These are phyloP conservation scores for Pogonomyrmex barbatus DNA, from an alignment of 1,140 invertebrate genomes.

Conservation along the genomic window DNA sequence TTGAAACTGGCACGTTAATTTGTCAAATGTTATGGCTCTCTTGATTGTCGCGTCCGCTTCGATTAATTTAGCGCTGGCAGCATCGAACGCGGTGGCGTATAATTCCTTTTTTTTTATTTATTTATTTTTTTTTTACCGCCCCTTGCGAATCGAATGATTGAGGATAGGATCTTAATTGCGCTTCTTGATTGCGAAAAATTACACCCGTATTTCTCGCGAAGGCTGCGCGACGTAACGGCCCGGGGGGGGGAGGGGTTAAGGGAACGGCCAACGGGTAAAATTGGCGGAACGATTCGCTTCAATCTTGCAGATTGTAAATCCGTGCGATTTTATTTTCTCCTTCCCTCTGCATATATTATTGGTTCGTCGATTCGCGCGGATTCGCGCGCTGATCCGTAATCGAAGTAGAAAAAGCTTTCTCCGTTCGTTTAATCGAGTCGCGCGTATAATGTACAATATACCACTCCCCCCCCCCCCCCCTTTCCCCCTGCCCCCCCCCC, in stretches of 20 bases:
- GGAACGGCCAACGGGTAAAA: background rate
- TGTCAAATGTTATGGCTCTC: background rate
- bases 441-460: background rate
- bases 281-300: constrained; percentile 9
- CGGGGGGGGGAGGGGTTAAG: background rate
- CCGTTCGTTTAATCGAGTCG: constrained; percentile 10
- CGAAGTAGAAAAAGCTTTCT: background rate
- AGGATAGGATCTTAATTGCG: constrained; percentile 1
- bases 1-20: constrained; percentile 8
- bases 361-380: constrained; percentile 4
- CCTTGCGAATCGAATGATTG: background rate
- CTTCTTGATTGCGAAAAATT: constrained; percentile 7
- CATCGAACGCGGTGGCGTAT: background rate
- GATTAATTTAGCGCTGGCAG: background rate
- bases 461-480: background rate
- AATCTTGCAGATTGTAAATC: constrained; percentile 26
- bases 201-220: background rate
- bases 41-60: background rate
- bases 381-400: background rate
- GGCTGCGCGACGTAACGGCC: background rate
- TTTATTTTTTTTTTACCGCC: background rate
- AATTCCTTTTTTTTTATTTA: no score
- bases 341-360: background rate
- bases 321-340: background rate
- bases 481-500: no score